Base-by-base conservation (phyloP, 2,888 invertebrate species). In the Elegia similella region DNA sequence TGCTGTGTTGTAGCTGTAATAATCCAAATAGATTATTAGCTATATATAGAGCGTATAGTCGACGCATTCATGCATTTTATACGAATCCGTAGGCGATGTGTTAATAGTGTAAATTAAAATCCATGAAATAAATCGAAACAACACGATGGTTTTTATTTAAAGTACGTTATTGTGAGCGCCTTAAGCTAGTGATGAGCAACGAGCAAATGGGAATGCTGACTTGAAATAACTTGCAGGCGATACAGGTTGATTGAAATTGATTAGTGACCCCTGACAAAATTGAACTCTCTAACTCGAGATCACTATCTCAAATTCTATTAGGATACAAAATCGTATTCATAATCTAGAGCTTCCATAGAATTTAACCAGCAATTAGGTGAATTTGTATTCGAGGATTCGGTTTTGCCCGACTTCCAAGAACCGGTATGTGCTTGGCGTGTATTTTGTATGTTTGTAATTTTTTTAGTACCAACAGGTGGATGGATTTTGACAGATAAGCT, bases 51-150 rank as follows among this genome's bases (percentile, higher is more conserved):
- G 62, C 64, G 73, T 44, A 7, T 46, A 75, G 72, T 75, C 75
- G 75, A 79, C 66, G 73, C 75, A 78, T 79, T 78, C 75, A 81
- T 83, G 89, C 87, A 89, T 89, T 88, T 88, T 83, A 76, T 78
- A 78, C 76, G 79, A 83, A 82, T 72, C 76, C 71, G 70, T 74
- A 76, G 72, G 67, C 70, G 73, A 80, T 73, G 73, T 75, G 77
- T 71, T 78, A 77, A 70, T 73, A 66, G 69, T 69, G 67, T 63
- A 67, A 66, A 70, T 62, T 66, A 68, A 66, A 63, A 52, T 57
- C 52, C 52, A 38, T 59, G 54, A 60, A 15, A 52, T 29, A 54
- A 13, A 42, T 15, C 32, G 15, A 48, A 47, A 55, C 6, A 50
- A 7, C 13, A 32, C 6, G 16, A 15, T 16, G 50, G 17, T 50